A percentile compares a stretch with the other conserved stretches of the same genome.
Evolutionary conservation across 53 echinoderm and acorn worm species (phyloP).

Genomic region (Crossaster papposus): DNA sequence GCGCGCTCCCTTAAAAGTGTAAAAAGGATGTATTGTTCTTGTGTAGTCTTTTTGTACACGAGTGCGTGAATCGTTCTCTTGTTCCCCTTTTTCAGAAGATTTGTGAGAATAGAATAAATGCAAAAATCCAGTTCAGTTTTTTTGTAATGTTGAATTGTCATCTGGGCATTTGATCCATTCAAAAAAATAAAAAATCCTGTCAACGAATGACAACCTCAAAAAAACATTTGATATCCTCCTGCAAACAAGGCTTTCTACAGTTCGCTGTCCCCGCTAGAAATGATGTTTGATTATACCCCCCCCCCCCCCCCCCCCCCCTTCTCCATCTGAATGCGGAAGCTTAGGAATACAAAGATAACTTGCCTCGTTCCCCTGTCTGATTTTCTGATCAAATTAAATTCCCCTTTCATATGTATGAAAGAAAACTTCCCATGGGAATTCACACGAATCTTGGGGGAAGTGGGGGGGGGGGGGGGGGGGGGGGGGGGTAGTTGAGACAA

Average conservation of each 20-base stretch:
- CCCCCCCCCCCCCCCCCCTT: no score
- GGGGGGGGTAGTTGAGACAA: background rate
- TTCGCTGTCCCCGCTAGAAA: background rate
- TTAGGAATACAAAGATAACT: background rate
- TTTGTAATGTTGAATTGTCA: background rate
- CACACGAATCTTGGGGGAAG: background rate
- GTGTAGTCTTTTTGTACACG: background rate
- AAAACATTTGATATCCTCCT: background rate
- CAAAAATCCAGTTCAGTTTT: background rate
- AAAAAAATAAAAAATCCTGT: background rate
- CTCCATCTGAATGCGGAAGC: background rate
- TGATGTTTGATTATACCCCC: background rate
- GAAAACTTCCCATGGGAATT: slow-evolving; percentile 4
- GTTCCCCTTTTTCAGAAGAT: no score
- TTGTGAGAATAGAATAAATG: background rate
- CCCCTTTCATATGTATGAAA: background rate
- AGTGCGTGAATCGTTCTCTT: no score
- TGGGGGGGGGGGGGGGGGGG: background rate
- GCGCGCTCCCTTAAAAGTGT: background rate
- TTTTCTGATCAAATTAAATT: slow-evolving; percentile 10
- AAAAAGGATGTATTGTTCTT: background rate
- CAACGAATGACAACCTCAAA: background rate
- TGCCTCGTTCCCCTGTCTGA: slow-evolving; percentile 1
- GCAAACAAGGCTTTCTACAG: background rate
- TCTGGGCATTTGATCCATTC: background rate